Evolutionary conservation across 1,140 invertebrate species (phyloP).

Genomic region (Temnothorax curvispinosus): DNA sequence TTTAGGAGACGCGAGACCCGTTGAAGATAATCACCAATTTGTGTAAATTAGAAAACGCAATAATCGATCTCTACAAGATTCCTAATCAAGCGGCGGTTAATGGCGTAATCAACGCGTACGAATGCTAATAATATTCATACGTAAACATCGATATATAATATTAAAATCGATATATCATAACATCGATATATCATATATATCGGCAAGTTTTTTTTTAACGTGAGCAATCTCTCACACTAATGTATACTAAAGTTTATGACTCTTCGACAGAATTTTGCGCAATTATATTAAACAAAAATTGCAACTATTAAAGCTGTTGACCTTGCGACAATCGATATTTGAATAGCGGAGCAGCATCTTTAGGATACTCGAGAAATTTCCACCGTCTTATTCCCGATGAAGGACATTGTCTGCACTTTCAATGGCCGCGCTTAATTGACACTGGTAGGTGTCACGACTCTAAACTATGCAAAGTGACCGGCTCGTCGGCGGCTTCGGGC

Average conservation of each 20-base stretch:
- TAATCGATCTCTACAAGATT: background rate
- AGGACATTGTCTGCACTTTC: conserved; percentile 35
- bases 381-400: conserved; percentile 8
- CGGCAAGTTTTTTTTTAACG: background rate
- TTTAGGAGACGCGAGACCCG: background rate
- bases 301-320: background rate
- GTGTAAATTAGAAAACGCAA: background rate
- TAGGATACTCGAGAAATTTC: conserved; percentile 14
- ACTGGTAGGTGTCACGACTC: conserved; percentile 80
- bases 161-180: conserved; percentile 6
- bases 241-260: background rate
- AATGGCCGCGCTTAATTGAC: conserved; percentile 68
- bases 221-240: background rate
- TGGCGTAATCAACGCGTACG: background rate
- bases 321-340: background rate
- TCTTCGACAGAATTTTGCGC: background rate
- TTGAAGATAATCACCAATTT: background rate
- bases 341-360: background rate
- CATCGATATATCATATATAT: no score
- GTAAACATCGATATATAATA: background rate
- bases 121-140: conserved; percentile 1
- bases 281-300: background rate
- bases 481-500: conserved; percentile 40
- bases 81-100: background rate
- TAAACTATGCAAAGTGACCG: conserved; percentile 80